These are phyloP conservation scores for Elgaria multicarinata DNA, from an alignment of 2,113 vertebrate species.

Conservation along the genomic window DNA sequence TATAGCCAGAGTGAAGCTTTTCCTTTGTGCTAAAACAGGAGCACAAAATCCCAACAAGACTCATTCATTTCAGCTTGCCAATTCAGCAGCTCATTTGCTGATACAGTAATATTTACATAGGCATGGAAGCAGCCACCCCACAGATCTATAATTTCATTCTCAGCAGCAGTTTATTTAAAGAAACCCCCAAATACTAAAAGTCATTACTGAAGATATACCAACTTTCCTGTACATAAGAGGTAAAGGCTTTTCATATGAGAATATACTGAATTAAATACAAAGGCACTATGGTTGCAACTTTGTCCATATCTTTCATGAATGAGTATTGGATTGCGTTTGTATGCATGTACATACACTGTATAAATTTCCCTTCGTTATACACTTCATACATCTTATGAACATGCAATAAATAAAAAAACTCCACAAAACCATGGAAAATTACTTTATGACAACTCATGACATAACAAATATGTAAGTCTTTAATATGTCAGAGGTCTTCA, in stretches of 20 bases:
- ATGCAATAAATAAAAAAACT: background rate
- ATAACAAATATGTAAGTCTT: background rate
- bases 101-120: background rate
- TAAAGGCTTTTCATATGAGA: conserved; percentile 35
- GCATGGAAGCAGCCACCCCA: background rate
- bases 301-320: background rate
- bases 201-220: conserved; percentile 19
- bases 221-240: background rate
- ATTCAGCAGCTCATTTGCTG: conserved; percentile 54
- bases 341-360: background rate
- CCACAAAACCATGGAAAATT: background rate
- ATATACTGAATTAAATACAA: conserved; percentile 24
- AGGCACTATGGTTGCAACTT: background rate
- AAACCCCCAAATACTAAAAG: conserved; percentile 38
- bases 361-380: background rate
- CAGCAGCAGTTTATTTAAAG: conserved; percentile 9
- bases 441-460: background rate
- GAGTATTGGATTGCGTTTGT: background rate
- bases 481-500: background rate
- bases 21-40: conserved; percentile 43
- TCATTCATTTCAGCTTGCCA: conserved; percentile 53
- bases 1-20: background rate
- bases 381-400: background rate
- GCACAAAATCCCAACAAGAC: conserved; percentile 42
- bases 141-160: conserved; percentile 39